Evolutionary conservation across 2,888 invertebrate species (phyloP), one percentile per base, ranked within the genome.

Genomic region (Caenorhabditis imperialis): DNA sequence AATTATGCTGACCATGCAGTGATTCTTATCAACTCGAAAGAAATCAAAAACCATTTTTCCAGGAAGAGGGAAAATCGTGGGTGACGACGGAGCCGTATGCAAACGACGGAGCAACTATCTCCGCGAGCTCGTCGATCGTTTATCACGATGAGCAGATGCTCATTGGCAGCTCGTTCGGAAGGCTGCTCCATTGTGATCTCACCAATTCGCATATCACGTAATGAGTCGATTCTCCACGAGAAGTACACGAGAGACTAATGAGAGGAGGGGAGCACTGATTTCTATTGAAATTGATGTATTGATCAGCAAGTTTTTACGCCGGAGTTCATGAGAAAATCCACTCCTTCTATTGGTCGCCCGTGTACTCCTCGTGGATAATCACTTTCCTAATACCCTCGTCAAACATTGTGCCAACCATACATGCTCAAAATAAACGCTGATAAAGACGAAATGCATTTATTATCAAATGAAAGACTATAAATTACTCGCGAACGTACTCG

Each of bases 11-110:
- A 63, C 47, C 47, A 18, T 27, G 42, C 55, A 55, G 48, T 50
- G 38, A 30, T 42, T 40, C 45, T 25, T 44, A 45, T 45, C 44
- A 57, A 45, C 57, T n/a, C n/a, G n/a, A n/a, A n/a, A 20, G 10
- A 45, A 45, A 14, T 14, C 44, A 45, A 23, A 23, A 23, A 45
- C n/a, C 23, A 23, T 50, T 25, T 45, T 57, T 73, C 42, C 71
- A 82, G 81, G 69, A 76, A 44, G 81, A 77, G 12, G 77, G 77
- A 12, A 73, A 65, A 4, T 81, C 83, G 1, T 87, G 87, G 87
- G 84, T 85, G 14, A 75, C 87, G 27, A 87, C 87, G 3, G 87
- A 87, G 54, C 85, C 87, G n/a, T 86, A 84, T 50, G 79, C 86
- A 5, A 84, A 86, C 63, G 86, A 87, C 70, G 87, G 87, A 30